Evolutionary conservation across 1,140 invertebrate species (phyloP), one percentile per base, ranked within the genome.

Genomic region (Varroa destructor): DNA sequence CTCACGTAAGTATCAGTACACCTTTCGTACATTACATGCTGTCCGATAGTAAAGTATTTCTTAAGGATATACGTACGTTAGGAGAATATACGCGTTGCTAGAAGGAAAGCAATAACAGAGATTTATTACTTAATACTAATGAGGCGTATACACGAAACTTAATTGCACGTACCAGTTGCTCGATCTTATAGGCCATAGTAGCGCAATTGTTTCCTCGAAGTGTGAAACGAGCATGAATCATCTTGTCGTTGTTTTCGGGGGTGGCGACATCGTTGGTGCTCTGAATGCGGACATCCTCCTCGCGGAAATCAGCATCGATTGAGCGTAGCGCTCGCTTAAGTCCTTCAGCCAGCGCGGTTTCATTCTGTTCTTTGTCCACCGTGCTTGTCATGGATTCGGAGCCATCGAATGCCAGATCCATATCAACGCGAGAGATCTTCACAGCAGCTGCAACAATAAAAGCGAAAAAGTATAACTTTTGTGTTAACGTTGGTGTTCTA

Each of bases 391-490:
- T 40, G 40, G 61, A 8, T 8, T 14, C 46, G 40, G 61, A 40
- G 61, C 46, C 46, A 3, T 14, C 46, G 61, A 67, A 67, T 5
- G 61, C 61, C 12, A 67, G 5, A 37, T 67, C 61, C 40, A 67
- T 12, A 37, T 67, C 61, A 40, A 67, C 61, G 61, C 61, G 61
- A 40, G 61, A 25, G 14, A 67, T 67, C 61, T 67, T 67, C 40
- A 67, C 37, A 14, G 61, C 12, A 67, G 12, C 61, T 67, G 61
- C 46, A 46, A 8, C 14, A 37, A 67, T 40, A 58, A 14, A 58
- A 25, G 25, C 25, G 25, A 25, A 25, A 25, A 25, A 25, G 25
- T 25, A 25, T 25, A 25, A 25, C 25, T 25, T 25, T 25, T 25
- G 25, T 25, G 25, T 25, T 25, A 25, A 25, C 25, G 25, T 25